Percentiles rank a stretch among this genome's conserved stretches.
Evolutionary conservation across 2,113 vertebrate species (phyloP).

Genomic region (Montifringilla adamsi): DNA sequence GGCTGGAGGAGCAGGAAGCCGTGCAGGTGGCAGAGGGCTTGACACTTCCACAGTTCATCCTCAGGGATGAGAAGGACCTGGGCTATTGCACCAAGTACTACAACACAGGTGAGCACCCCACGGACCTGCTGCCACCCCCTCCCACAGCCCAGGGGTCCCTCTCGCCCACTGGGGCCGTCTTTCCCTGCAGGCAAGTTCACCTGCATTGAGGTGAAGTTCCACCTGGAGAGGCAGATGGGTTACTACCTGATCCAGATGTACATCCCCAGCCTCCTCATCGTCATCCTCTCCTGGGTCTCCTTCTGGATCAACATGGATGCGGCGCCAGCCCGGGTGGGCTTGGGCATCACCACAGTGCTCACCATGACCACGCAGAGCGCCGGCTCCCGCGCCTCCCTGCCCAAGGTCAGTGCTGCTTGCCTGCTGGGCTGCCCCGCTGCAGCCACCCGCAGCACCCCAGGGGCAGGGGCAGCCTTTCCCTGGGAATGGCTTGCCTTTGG

Average conservation of each 20-base stretch:
- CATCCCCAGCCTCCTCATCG: slow-evolving; percentile 91
- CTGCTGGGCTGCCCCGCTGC: fast-evolving
- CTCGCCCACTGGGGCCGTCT: fast-evolving
- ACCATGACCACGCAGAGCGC: slow-evolving; percentile 95
- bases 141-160: fast-evolving
- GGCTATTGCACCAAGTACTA: slow-evolving; percentile 93
- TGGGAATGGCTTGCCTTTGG: background rate
- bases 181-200: slow-evolving; percentile 85
- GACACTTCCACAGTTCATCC: slow-evolving; percentile 90
- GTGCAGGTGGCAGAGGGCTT: slow-evolving; percentile 93
- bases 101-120: slow-evolving; percentile 84
- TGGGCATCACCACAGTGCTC: slow-evolving; percentile 91
- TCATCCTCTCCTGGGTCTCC: slow-evolving; percentile 93
- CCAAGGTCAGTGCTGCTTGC: slow-evolving; percentile 77
- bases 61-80: slow-evolving; percentile 90
- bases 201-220: slow-evolving; percentile 94
- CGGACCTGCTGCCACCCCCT: background rate
- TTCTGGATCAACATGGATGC: slow-evolving; percentile 98
- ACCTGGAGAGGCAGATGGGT: slow-evolving; percentile 92
- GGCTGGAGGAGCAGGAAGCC: slow-evolving; percentile 84
- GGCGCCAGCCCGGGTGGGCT: slow-evolving; percentile 86
- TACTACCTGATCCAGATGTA: slow-evolving; percentile 98
- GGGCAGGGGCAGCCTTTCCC: background rate
- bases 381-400: slow-evolving; percentile 87
- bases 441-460: background rate